These are phyloP conservation scores for Nomada fucata DNA, from an alignment of 2,888 invertebrate genomes.

Conservation along the genomic window DNA sequence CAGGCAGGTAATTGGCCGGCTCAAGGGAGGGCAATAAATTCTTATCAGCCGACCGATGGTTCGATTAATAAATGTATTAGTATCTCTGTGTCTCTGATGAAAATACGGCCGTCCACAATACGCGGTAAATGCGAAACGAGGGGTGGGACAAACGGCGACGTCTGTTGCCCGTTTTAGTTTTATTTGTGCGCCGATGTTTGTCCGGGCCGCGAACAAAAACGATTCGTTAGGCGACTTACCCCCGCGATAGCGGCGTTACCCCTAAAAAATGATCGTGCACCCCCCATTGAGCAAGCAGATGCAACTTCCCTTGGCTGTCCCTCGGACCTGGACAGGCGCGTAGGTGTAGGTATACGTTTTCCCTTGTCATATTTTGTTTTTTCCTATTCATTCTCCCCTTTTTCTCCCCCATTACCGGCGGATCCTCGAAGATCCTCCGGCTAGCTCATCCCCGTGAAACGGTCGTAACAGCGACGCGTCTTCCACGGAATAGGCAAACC, in stretches of 20 bases:
- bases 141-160: slow-evolving; percentile 20
- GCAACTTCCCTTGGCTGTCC: slow-evolving; percentile 75
- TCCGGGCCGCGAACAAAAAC: slow-evolving; percentile 66
- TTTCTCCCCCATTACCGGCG: slow-evolving; percentile 50
- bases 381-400: slow-evolving; percentile 26
- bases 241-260: slow-evolving; percentile 72
- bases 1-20: slow-evolving; percentile 13
- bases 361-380: slow-evolving; percentile 30
- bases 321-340: slow-evolving; percentile 46
- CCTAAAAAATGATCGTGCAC: slow-evolving; percentile 81
- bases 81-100: slow-evolving; percentile 23
- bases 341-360: slow-evolving; percentile 45
- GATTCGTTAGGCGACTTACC: slow-evolving; percentile 73
- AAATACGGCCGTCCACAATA: slow-evolving; percentile 28
- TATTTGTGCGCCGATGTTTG: slow-evolving; percentile 58
- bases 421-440: slow-evolving; percentile 47
- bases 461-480: not conserved
- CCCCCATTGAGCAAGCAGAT: slow-evolving; percentile 82
- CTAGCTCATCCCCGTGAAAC: slow-evolving; percentile 25
- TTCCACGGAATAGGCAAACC: not conserved
- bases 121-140: slow-evolving; percentile 31
- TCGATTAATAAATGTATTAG: slow-evolving; percentile 47
- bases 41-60: slow-evolving; percentile 23
- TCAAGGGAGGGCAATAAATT: slow-evolving; percentile 38
- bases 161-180: slow-evolving; percentile 48